A percentile compares a stretch with the other conserved stretches of the same genome.
Conservation (phyloP, 2,888 invertebrate species). For the Drosophila eohydei region DNA sequence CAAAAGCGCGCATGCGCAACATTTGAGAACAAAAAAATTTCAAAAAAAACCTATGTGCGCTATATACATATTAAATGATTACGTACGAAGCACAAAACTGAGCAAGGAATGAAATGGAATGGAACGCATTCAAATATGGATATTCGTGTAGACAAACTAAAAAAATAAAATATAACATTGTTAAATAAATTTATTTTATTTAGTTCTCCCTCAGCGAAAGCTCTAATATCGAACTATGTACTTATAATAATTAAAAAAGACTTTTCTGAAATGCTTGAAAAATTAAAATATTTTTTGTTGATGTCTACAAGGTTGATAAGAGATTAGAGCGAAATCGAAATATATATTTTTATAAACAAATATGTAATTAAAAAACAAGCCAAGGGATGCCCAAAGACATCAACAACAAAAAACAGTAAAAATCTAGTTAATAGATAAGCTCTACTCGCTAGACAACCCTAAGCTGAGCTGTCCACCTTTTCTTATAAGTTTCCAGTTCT, state of each 20-base stretch:
- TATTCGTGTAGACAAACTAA: neutral
- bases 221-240: neutral
- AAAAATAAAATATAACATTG: neutral
- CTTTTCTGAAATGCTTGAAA: too few relatives aligned
- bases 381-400: neutral
- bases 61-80: constrained; percentile 20
- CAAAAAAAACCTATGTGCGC: constrained; percentile 14
- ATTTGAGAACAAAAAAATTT: constrained; percentile 24
- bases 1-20: constrained; percentile 73
- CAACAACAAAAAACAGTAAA: neutral
- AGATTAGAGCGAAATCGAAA: too few relatives aligned
- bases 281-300: too few relatives aligned
- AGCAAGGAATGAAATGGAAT: neutral
- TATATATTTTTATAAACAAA: too few relatives aligned
- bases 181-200: neutral
- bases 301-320: too few relatives aligned
- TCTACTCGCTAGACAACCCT: neutral
- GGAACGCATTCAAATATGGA: neutral
- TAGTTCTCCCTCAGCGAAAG: neutral
- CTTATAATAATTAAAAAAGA: too few relatives aligned
- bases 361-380: too few relatives aligned
- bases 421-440: neutral
- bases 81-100: constrained; percentile 13
- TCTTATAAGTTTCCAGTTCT: neutral
- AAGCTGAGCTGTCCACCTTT: neutral